A percentile compares a stretch with the other conserved stretches of the same genome.
Conservation (phyloP, 2,888 invertebrate species). For the Phytoseiulus persimilis region DNA sequence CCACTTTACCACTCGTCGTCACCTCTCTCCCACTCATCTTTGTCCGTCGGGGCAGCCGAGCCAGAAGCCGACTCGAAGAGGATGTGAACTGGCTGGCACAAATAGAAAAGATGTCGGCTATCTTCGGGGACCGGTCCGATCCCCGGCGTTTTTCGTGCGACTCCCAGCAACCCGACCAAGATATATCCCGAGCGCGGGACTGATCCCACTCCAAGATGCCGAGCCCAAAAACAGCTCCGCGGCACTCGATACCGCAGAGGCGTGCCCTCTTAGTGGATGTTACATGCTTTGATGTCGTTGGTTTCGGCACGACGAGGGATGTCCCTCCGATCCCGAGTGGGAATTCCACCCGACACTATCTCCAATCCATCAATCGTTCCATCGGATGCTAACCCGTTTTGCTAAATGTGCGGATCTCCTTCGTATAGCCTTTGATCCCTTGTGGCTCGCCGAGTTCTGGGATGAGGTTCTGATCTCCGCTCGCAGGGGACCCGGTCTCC, state of each 20-base stretch:
- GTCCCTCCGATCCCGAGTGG: background rate
- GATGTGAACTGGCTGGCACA: too few relatives aligned
- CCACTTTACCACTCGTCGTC: too few relatives aligned
- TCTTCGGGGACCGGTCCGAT: too few relatives aligned
- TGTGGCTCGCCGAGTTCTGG: background rate
- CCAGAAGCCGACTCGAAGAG: too few relatives aligned
- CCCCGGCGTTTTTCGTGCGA: too few relatives aligned
- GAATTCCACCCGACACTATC: background rate
- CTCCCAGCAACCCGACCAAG: too few relatives aligned
- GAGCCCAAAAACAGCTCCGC: background rate
- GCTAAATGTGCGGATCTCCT: conserved; percentile 5
- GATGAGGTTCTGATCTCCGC: background rate
- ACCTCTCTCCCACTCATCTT: too few relatives aligned
- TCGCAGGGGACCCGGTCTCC: background rate
- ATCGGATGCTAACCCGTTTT: background rate
- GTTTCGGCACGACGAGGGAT: background rate
- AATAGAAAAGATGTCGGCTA: too few relatives aligned
- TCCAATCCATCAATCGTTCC: background rate
- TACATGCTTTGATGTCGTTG: background rate
- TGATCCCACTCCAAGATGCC: background rate
- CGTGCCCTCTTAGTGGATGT: background rate
- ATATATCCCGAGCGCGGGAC: background rate
- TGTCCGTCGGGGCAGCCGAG: too few relatives aligned
- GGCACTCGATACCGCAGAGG: background rate
- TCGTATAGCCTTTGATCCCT: background rate